Base-by-base conservation (phyloP, 2,797 vertebrate species). In the Myotis daubentonii region DNA sequence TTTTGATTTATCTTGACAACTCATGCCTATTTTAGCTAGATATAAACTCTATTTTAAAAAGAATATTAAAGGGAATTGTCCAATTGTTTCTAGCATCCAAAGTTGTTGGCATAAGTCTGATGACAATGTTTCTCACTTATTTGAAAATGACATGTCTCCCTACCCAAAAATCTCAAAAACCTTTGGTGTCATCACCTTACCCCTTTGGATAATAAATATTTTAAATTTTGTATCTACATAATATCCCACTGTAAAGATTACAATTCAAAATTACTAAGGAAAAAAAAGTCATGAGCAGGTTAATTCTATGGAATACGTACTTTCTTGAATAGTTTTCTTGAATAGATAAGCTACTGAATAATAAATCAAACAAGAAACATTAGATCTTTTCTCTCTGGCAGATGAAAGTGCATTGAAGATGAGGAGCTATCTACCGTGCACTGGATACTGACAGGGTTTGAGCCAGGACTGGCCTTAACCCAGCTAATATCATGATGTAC, bases 311-410 rank as follows among this genome's bases (percentile, higher is more conserved):
- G 11, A 71, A 55, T 16, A 70, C 7, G 62, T 93, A 47, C 70
- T 89, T 82, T 84, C 41, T 60, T 44, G 17, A 79, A 41, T 66
- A 49, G 30, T 57, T 74, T 80, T 85, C 68, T 74, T 94, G 16
- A 93, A 62, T 55, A 85, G 41, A 84, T 88, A 88, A 87, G 38
- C 53, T 91, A 70, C 49, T 96, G 91, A 94, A 96, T 97, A 95
- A 96, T 96, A 74, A 71, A 94, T 96, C 93, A 96, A 93, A 86
- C 17, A 51, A 55, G 81, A 91, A 83, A 8, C 6, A 17, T 1
- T 55, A 12, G 9, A 0, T 80, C 5, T 82, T 53, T 19, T 74
- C 57, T 25, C 55, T 82, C 62, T 92, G 41, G 33, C 2, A 94
- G 53, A 96, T 95, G 41, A 89, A 96, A 96, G 78, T 19, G 15